Conservation (phyloP, 2,113 vertebrate genomes). For the Malaclemys terrapin region DNA sequence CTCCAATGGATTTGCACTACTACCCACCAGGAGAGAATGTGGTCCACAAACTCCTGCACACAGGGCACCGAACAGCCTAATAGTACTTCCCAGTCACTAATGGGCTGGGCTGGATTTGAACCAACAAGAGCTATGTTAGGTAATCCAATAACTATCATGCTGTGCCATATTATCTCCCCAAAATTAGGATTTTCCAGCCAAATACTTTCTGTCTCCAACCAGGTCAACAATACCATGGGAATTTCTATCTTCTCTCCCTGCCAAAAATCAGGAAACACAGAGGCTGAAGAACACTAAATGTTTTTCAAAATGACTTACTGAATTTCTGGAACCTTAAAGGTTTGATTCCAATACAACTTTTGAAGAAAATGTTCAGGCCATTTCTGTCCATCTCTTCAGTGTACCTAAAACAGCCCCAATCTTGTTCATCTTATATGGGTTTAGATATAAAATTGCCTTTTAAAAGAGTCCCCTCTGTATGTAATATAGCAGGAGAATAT, state of each 20-base stretch:
- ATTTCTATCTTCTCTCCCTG: not conserved
- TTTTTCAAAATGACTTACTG: not conserved
- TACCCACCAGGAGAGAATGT: not conserved
- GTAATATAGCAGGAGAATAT: not conserved
- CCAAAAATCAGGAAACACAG: not conserved
- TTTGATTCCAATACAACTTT: not conserved
- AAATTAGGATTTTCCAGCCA: too few relatives aligned
- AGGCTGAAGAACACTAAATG: not conserved
- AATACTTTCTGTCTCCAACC: too few relatives aligned
- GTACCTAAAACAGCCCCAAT: rapidly evolving
- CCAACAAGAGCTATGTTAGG: not conserved
- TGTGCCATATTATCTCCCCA: not conserved
- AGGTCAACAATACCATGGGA: not conserved
- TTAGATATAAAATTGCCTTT: not conserved
- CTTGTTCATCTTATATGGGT: not conserved
- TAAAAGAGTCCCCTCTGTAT: not conserved
- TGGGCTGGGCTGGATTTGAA: not conserved
- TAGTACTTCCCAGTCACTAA: not conserved
- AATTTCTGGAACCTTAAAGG: not conserved
- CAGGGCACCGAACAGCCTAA: not conserved
- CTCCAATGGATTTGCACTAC: not conserved
- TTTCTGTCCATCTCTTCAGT: not conserved
- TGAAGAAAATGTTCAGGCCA: not conserved
- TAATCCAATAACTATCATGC: not conserved
- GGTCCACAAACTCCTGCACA: not conserved